Base-by-base conservation (phyloP, 2,113 vertebrate genomes). In the Eclectus roratus region DNA sequence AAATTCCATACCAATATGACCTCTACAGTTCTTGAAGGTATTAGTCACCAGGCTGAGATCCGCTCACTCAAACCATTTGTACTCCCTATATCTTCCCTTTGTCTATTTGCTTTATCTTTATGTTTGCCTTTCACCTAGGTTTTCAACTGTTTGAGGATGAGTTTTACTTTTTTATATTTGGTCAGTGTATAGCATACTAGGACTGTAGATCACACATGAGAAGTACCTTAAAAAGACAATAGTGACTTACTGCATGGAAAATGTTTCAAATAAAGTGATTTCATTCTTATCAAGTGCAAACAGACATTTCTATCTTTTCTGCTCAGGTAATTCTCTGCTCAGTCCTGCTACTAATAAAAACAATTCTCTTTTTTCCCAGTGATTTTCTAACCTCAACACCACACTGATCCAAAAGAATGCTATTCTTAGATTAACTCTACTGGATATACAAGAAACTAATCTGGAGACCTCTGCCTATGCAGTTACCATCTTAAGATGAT, bases 191-290 rank as follows among this genome's bases (percentile, higher is more conserved):
- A 82, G 66, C 50, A 71, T 4, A 2, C 70, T 60, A 58, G 76
- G 77, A 55, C 35, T 47, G 64, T 47, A 80, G 60, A 61, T 63
- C 52, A 44, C 72, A 76, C 35, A 47, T 18, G 25, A 82, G n/a
- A 69, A 95, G 63, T 31, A 73, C n/a, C 72, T 95, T 68, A 91
- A 71, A 91, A 93, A 96, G 88, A 90, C 91, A 96, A 60, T 33
- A 83, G 76, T 68, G 49, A 88, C 79, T 91, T 95, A 93, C 17
- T 76, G 82, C 74, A 88, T 65, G 80, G 85, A 73, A 91, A 94
- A 64, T 49, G 72, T 96, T 94, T 95, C 93, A 86, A 93, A 96
- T 85, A 93, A 88, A 92, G 85, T 94, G 88, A 96, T 90, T 96
- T 93, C 88, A 76, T 88, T 73, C 90, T 96, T 96, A 95, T 94